Base-by-base conservation (phyloP, 2,797 vertebrate species). In the Tangara arthus region DNA sequence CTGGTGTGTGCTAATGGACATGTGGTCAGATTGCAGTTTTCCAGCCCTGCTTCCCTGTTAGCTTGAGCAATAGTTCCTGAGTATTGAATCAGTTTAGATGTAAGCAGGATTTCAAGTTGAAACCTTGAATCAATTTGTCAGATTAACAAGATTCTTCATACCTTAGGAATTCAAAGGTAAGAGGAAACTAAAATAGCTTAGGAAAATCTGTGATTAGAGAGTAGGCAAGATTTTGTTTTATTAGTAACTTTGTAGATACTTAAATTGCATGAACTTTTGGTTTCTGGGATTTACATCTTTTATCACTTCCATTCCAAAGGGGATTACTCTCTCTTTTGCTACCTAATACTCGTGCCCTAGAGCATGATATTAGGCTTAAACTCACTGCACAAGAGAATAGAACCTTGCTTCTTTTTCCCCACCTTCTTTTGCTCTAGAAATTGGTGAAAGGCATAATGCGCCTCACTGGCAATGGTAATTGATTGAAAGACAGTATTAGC, bases 1-100 rank as follows among this genome's bases (percentile, higher is more conserved):
- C 27, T 87, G 19, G 8, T 0, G 0, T 46, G 11, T 70, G 34
- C 30, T 82, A 12, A 0, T 0, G 0, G 32, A 39, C 2, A 1
- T 19, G 23, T 30, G 44, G 17, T 47, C 39, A 79, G 50, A 60
- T 4, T 42, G 15, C 17, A 56, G 41, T 13, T 85, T 92, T 91
- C 63, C 28, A 73, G 20, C 22, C 53, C 64, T 73, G 8, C 15
- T 35, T 73, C 34, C 15, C 44, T 56, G 37, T 26, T 24, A 61
- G 18, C 14, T 71, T 22, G 19, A 87, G 30, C 68, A 73, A 70
- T 13, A 69, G 5, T 8, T 81, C 90, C 64, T 52, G 10, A 87
- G 30, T 71, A 68, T 28, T n/a, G 15, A 68, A 28, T 52, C 20
- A 11, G 8, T 37, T 85, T 66, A 63, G 21, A 49, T 1, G 1